These are phyloP conservation scores for Terrapene triunguis DNA, from an alignment of 2,113 vertebrate genomes.

Conservation along the genomic window DNA sequence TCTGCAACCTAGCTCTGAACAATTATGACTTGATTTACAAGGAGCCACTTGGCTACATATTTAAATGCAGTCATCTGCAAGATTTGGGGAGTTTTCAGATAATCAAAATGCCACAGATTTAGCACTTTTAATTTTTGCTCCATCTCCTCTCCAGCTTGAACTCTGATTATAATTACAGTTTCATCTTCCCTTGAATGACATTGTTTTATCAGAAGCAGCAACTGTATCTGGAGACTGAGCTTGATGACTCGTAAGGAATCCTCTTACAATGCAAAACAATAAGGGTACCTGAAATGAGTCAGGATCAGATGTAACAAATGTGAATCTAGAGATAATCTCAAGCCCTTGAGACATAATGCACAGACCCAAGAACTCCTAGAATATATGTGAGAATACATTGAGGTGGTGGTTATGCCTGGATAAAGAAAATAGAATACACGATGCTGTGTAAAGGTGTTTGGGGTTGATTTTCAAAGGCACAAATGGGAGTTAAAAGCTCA, in stretches of 20 bases:
- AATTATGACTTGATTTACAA: conserved; percentile 83
- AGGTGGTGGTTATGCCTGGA: background rate
- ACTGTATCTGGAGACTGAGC: conserved; percentile 38
- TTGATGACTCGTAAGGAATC: conserved; percentile 5
- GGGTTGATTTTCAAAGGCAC: background rate
- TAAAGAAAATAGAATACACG: rapidly evolving
- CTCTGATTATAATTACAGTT: conserved; percentile 85
- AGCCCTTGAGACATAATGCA: background rate
- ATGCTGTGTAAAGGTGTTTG: background rate
- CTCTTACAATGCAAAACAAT: conserved; percentile 37
- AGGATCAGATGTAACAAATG: background rate
- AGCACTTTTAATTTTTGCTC: conserved; percentile 84
- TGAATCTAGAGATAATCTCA: background rate
- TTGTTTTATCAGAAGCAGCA: conserved; percentile 79
- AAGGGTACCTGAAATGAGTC: conserved; percentile 15
- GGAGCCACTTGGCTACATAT: conserved; percentile 69
- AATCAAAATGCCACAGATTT: conserved; percentile 82
- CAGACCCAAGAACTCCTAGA: background rate
- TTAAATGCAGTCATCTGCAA: conserved; percentile 76
- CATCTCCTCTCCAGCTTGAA: conserved; percentile 78
- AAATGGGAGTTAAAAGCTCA: background rate
- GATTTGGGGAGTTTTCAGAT: conserved; percentile 78
- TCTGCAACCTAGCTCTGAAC: conserved; percentile 63
- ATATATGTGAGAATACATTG: background rate
- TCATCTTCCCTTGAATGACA: conserved; percentile 77